A percentile compares a stretch with the other conserved stretches of the same genome.
Conservation (phyloP, 2,113 vertebrate genomes). For the Anhinga anhinga region DNA sequence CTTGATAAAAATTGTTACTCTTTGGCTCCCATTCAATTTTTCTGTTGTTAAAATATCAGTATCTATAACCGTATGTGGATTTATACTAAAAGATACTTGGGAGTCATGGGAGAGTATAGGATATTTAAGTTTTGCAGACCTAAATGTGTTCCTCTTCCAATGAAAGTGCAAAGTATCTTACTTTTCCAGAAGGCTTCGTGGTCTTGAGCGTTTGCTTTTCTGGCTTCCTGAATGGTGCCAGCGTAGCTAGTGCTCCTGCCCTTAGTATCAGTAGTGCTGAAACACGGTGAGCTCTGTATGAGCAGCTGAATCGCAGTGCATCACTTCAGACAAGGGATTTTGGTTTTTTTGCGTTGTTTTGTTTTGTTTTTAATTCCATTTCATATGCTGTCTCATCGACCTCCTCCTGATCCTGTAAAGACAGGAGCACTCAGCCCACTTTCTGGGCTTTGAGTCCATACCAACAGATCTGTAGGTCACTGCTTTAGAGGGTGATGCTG, state of each 20-base stretch:
- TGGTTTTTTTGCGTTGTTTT: not conserved
- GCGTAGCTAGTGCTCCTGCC: not conserved
- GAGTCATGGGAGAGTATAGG: not conserved
- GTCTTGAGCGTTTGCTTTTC: not conserved
- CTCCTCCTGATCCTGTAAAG: conserved; percentile 12
- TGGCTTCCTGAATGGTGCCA: not conserved
- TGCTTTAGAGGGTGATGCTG: conserved; percentile 30
- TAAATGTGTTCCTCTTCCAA: not conserved
- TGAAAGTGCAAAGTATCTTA: not conserved
- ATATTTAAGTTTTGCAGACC: not conserved
- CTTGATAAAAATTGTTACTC: not conserved
- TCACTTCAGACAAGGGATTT: conserved; percentile 5
- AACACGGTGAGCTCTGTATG: not conserved
- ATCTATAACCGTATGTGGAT: not conserved
- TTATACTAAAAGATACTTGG: not conserved
- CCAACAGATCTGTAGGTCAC: conserved; percentile 24
- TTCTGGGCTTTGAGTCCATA: conserved; percentile 7
- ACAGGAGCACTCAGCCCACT: conserved; percentile 2
- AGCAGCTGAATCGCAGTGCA: not conserved
- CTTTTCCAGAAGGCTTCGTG: not conserved
- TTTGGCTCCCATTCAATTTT: not conserved
- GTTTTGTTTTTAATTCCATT: conserved; percentile 26
- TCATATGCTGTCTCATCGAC: conserved; percentile 1
- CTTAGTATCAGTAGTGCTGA: not conserved
- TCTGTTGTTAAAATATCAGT: not conserved